A percentile compares a stretch with the other conserved stretches of the same genome.
Evolutionary conservation across 2,888 invertebrate genomes (phyloP).

Genomic region (Drosophila lacicola): DNA sequence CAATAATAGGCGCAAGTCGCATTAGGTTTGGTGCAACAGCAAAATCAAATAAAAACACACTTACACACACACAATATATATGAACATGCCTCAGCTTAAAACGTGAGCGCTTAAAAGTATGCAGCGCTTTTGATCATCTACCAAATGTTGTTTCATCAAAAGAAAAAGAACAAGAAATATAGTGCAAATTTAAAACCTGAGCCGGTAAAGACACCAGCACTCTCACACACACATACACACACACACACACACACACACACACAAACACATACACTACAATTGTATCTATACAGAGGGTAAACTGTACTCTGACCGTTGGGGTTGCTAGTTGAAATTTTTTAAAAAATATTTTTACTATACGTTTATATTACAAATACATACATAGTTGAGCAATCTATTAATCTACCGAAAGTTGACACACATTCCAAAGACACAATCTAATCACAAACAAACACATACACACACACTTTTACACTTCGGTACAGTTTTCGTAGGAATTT

Average conservation of each 20-base stretch:
- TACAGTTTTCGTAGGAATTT: constrained; percentile 43
- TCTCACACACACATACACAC: constrained; percentile 2
- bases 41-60: constrained; percentile 23
- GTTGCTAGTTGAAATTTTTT: constrained; percentile 76
- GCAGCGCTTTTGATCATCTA: constrained; percentile 34
- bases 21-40: constrained; percentile 39
- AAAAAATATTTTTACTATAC: constrained; percentile 66
- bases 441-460: constrained; percentile 18
- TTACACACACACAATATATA: constrained; percentile 31
- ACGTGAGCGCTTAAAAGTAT: constrained; percentile 35
- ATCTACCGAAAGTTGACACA: constrained; percentile 78
- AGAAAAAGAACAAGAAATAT: constrained; percentile 48
- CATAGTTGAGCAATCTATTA: constrained; percentile 69
- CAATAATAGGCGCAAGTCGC: constrained; percentile 41
- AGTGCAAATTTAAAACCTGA: constrained; percentile 72
- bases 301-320: constrained; percentile 77
- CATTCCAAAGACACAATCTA: constrained; percentile 36
- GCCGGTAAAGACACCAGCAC: constrained; percentile 37
- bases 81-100: constrained; percentile 30
- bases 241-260: constrained; percentile 16
- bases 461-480: constrained; percentile 33
- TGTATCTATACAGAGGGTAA: constrained; percentile 66
- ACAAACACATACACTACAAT: constrained; percentile 22
- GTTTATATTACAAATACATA: constrained; percentile 51
- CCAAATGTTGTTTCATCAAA: constrained; percentile 28